Evolutionary conservation across 1,140 invertebrate species (phyloP).

Genomic region (Muscidifurax raptorellus): DNA sequence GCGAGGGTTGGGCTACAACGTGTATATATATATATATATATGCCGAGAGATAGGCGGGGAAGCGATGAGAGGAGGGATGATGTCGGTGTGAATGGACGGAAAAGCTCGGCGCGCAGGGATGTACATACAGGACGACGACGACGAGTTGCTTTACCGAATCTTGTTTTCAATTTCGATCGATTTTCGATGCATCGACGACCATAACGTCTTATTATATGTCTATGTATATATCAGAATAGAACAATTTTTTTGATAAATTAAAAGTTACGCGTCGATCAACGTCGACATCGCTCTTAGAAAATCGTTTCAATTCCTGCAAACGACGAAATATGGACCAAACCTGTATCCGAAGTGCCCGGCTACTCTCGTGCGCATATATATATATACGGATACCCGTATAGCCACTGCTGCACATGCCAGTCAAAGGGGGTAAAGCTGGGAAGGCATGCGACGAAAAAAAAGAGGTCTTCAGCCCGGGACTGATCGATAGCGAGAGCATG

Average conservation of each 20-base stretch:
- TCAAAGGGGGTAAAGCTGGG: neutral
- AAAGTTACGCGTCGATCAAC: too few species aligned
- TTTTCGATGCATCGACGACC: too few species aligned
- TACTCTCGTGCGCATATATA: too few species aligned
- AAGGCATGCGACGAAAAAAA: neutral
- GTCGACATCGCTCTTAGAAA: neutral
- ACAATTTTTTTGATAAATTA: too few species aligned
- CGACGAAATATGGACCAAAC: neutral
- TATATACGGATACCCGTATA: neutral
- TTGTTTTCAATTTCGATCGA: neutral
- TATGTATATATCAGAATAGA: too few species aligned
- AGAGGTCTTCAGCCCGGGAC: slow-evolving; percentile 11
- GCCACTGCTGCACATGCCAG: too few species aligned
- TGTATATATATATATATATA: neutral
- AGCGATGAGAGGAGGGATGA: neutral
- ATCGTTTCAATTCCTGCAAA: neutral
- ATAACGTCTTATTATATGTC: too few species aligned
- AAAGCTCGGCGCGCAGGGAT: neutral
- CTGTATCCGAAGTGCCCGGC: too few species aligned
- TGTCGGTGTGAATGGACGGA: neutral
- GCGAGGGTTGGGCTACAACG: neutral
- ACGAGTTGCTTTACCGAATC: neutral
- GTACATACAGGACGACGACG: too few species aligned
- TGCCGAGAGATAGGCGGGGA: neutral
- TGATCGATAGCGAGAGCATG: slow-evolving; percentile 56